These are phyloP conservation scores for Phoronis australis DNA, from an alignment of 2,888 invertebrate genomes.

Conservation along the genomic window DNA sequence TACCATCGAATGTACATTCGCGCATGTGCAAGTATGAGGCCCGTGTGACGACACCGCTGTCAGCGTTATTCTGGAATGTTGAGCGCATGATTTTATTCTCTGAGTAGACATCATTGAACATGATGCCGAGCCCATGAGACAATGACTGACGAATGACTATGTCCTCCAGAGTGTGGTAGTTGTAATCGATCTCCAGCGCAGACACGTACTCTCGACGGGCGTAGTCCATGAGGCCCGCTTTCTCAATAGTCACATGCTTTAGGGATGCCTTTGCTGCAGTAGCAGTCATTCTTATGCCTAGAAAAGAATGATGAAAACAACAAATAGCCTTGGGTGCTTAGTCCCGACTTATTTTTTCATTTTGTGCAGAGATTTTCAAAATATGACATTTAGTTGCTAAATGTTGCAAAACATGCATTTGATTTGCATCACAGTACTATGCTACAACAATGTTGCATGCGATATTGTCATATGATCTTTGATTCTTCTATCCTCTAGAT, in stretches of 20 bases:
- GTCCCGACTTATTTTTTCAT: too few species aligned
- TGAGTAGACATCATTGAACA: slow-evolving; percentile 87
- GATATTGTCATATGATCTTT: neutral
- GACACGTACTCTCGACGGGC: slow-evolving; percentile 64
- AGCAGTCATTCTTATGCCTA: slow-evolving; percentile 2
- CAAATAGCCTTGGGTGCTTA: too few species aligned
- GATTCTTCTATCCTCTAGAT: too few species aligned
- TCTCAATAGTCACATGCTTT: slow-evolving; percentile 26
- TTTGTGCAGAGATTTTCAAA: too few species aligned
- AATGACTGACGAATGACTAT: slow-evolving; percentile 74
- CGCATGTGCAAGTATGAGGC: slow-evolving; percentile 60
- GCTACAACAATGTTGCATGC: too few species aligned
- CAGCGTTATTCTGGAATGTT: slow-evolving; percentile 56
- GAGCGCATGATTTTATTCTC: slow-evolving; percentile 67
- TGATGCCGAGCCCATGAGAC: slow-evolving; percentile 86
- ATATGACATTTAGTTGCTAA: too few species aligned
- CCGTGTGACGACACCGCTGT: slow-evolving; percentile 81
- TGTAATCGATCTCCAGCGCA: slow-evolving; percentile 60
- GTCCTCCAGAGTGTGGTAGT: slow-evolving; percentile 54
- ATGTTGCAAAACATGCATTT: too few species aligned
- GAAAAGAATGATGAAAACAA: neutral
- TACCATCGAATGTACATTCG: slow-evolving; percentile 75
- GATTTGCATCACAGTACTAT: too few species aligned
- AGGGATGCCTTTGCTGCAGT: slow-evolving; percentile 10
- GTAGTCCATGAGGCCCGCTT: slow-evolving; percentile 87